A percentile compares a stretch with the other conserved stretches of the same genome.
phyloP scores from a whole-genome alignment of 2,113 vertebrate species.

The Xenus cinereus region DNA sequence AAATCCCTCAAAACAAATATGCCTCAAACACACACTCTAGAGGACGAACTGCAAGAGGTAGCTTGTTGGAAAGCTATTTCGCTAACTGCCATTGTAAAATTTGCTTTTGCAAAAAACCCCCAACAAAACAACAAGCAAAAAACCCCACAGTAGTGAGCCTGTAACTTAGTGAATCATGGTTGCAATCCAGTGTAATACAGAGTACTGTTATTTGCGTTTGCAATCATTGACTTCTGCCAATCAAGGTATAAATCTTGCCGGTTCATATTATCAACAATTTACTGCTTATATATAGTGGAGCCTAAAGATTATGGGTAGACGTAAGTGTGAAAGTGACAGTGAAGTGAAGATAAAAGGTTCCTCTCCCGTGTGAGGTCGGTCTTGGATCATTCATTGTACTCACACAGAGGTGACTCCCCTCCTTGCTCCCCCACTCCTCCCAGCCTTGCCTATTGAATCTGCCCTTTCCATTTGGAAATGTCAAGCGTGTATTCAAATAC shows the following conservation, averaged over 20 bases:
- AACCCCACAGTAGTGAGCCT: background rate
- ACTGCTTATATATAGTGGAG: background rate
- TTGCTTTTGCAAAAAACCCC: background rate
- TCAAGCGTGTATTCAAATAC: background rate
- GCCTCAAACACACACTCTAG: background rate
- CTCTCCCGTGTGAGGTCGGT: background rate
- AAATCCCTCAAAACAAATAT: background rate
- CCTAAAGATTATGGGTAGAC: background rate
- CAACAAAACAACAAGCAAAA: background rate
- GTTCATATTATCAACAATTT: background rate
- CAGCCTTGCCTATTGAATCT: background rate
- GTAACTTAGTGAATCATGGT: background rate
- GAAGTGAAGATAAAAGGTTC: background rate
- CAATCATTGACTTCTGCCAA: background rate
- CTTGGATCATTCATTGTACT: background rate
- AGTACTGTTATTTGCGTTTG: background rate
- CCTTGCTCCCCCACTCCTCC: accelerated
- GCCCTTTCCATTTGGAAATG: background rate
- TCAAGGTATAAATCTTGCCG: background rate
- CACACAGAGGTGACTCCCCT: background rate
- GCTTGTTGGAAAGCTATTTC: background rate
- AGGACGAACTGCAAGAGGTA: background rate
- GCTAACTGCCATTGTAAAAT: background rate
- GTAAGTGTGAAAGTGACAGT: background rate
- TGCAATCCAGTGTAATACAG: background rate